A percentile compares a stretch with the other conserved stretches of the same genome.
Evolutionary conservation across 2,113 vertebrate genomes (phyloP).

Genomic region (Riparia riparia): DNA sequence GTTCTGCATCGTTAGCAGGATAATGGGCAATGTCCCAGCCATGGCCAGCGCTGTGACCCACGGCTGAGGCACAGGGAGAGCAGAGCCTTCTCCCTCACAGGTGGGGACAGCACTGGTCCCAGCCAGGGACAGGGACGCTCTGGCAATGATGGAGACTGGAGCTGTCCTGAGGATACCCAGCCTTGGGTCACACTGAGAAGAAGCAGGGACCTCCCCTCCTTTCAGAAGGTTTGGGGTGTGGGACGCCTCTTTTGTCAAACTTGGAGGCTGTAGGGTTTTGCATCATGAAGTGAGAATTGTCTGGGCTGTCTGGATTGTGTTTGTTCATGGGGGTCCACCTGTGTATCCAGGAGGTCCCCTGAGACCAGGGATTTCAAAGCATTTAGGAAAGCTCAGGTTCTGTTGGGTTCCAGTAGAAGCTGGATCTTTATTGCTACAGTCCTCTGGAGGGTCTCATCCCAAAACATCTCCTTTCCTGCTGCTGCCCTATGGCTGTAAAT

Average conservation of each 20-base stretch:
- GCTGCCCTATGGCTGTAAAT: fast-evolving
- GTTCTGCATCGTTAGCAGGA: constrained; percentile 44
- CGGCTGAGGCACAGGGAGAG: not conserved
- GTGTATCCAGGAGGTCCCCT: fast-evolving
- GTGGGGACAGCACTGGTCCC: fast-evolving
- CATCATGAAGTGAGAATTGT: not conserved
- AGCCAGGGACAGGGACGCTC: not conserved
- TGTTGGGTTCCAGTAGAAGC: not conserved
- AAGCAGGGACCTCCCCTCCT: not conserved
- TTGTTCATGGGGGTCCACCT: fast-evolving
- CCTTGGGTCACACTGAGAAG: not conserved
- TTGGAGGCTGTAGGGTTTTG: not conserved
- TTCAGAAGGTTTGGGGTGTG: not conserved
- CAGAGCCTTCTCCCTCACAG: not conserved
- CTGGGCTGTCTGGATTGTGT: not conserved
- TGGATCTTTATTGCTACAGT: not conserved
- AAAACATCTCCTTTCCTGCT: not conserved
- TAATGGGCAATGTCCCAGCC: not conserved
- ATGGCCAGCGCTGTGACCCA: fast-evolving
- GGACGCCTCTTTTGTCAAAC: not conserved
- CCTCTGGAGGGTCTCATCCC: not conserved
- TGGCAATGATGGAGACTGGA: not conserved
- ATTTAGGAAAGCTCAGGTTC: not conserved
- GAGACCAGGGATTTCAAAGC: not conserved
- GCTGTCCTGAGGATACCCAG: not conserved